A percentile compares a stretch with the other conserved stretches of the same genome.
Evolutionary conservation across 1,140 invertebrate species (phyloP).

Genomic region (Contarinia nasturtii): DNA sequence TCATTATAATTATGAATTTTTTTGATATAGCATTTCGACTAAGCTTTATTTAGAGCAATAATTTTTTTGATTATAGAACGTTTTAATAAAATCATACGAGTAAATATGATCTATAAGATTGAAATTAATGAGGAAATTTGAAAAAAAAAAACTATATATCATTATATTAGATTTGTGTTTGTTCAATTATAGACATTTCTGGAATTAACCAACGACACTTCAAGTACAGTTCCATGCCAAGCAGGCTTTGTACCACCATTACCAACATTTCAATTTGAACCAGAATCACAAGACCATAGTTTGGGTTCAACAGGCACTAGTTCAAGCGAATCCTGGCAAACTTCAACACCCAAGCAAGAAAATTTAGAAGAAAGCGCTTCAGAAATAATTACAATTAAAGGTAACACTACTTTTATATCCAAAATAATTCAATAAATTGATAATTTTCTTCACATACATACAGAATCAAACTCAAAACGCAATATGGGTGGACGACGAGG

Average conservation of each 20-base stretch:
- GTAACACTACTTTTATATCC: too few species aligned
- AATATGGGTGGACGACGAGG: constrained; percentile 1
- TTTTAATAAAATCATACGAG: not conserved
- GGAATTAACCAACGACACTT: constrained; percentile 42
- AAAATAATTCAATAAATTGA: too few species aligned
- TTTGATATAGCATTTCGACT: too few species aligned
- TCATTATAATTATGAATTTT: too few species aligned
- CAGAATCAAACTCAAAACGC: not conserved
- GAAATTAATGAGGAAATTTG: too few species aligned
- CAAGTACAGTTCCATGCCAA: constrained; percentile 55
- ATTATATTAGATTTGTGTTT: too few species aligned
- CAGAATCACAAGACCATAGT: not conserved
- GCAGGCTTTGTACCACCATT: constrained; percentile 69
- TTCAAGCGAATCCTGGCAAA: constrained; percentile 1
- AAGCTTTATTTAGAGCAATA: not conserved
- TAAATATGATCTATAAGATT: not conserved
- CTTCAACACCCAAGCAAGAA: not conserved
- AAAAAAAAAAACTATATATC: not conserved
- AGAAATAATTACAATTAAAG: too few species aligned
- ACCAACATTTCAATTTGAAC: not conserved
- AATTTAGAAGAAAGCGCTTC: too few species aligned
- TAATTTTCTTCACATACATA: not conserved
- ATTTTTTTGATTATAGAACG: not conserved
- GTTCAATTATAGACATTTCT: constrained; percentile 29
- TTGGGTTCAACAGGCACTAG: not conserved